Percentiles rank a stretch among this genome's conserved stretches.
Evolutionary conservation across 2,113 vertebrate genomes (phyloP).

Genomic region (Spea bombifrons): DNA sequence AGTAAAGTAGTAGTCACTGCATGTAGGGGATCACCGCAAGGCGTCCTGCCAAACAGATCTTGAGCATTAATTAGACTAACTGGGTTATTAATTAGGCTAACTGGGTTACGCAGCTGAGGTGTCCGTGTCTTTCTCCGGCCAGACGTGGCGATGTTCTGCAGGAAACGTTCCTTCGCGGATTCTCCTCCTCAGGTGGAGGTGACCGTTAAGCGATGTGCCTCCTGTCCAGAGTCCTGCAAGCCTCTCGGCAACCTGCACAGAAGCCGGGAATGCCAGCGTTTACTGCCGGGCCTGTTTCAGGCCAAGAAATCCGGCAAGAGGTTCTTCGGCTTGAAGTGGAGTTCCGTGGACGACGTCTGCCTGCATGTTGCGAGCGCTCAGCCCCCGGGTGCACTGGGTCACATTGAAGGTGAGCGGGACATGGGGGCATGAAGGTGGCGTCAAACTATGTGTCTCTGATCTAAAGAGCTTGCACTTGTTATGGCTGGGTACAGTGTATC

Average conservation of each 20-base stretch:
- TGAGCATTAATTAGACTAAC: no score
- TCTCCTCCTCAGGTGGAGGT: slow-evolving; percentile 8
- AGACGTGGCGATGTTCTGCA: slow-evolving; percentile 26
- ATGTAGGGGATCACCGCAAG: no score
- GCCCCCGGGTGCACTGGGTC: background rate
- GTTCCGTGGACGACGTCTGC: slow-evolving; percentile 22
- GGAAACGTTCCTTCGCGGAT: background rate
- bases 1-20: no score
- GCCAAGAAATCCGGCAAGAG: background rate
- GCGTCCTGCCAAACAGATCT: no score
- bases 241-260: background rate
- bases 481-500: no score
- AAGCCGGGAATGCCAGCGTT: background rate
- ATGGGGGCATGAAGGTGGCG: background rate
- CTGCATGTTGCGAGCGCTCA: background rate
- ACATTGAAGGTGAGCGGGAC: background rate
- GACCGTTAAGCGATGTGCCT: slow-evolving; percentile 21
- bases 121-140: background rate
- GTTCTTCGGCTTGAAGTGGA: slow-evolving; percentile 1
- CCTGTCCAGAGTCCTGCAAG: slow-evolving; percentile 7
- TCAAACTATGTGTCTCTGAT: no score
- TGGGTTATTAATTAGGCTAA: no score
- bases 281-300: background rate
- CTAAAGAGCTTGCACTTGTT: no score
- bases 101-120: no score